Base-by-base conservation (phyloP, 1,140 invertebrate genomes). In the Leptopilina clavipes region DNA sequence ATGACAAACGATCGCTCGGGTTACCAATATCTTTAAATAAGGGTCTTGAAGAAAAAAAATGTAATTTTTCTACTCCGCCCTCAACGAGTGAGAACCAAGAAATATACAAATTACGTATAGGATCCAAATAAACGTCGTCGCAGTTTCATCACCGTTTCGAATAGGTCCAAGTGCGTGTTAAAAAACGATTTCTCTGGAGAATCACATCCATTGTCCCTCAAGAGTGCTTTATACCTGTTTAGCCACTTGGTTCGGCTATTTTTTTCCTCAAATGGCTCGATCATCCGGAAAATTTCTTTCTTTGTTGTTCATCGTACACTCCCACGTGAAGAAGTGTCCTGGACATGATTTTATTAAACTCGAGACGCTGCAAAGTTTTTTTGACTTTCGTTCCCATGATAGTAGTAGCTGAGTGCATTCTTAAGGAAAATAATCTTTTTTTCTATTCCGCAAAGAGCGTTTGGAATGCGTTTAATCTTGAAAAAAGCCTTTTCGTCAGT, bases 281-380 rank as follows among this genome's bases (percentile, higher is more conserved):
- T 87, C 87, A 75, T 72, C 82, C 81, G 87, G 88, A 88, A 90
- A 89, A 90, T 90, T 88, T 85, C 74, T 78, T 65, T 22, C 74
- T 40, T 78, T 82, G 75, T 45, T 77, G 74, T 78, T 73, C 70
- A 71, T 71, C 71, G 73, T 73, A 65, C 77, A 82, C 84, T 88
- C 88, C 84, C 88, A 90, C 87, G 88, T 85, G 83, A 81, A 84
- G 83, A 84, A 89, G 83, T 84, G 85, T 88, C 75, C 79, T 83
- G 87, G 80, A 86, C 82, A 83, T 73, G 84, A 88, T 87, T 89
- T 87, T 82, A 86, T 87, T 86, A 86, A 70, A 37, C 72, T 74
- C 25, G n/a, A n/a, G n/a, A n/a, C n/a, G 25, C 37, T 40, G 37
- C 25, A 65, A 31, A 31, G 25, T 40, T 40, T 40, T 40, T 25